Evolutionary conservation across 2,888 invertebrate genomes (phyloP), one percentile per base, ranked within the genome.

Genomic region (Acleris sparsana): DNA sequence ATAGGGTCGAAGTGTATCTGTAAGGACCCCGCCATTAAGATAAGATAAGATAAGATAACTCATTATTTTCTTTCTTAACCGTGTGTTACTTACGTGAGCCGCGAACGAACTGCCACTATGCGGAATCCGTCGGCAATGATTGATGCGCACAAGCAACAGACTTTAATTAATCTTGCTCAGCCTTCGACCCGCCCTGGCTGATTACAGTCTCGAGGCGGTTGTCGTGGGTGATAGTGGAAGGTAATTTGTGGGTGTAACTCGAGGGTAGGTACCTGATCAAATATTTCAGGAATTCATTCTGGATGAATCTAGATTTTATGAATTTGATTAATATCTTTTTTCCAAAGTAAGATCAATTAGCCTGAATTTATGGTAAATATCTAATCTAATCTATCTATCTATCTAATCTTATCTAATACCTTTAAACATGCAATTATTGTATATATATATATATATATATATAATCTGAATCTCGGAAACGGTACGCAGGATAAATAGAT

Each of bases 141-240:
- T 88, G 87, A 90, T 90, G 89, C 79, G 79, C 80, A 73, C 73
- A 75, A 72, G 79, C 39, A 73, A 73, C 75, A 72, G 79, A 7
- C 80, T 80, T 87, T 89, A 89, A 90, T 90, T 89, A 89, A 90
- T 90, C 89, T 89, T 89, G 77, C 82, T 89, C 87, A 87, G 84
- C 80, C 69, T 71, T 74, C 79, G 74, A 76, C 77, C 75, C 72
- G 68, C 79, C 75, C 69, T 75, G 74, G 83, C 86, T 87, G 85
- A 89, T 88, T 87, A 84, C 83, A 72, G 57, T 58, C 65, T 63
- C 39, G 58, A 68, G 58, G 52, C 68, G 56, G 70, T 69, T 66
- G 66, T 63, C 68, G 65, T 69, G 69, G 44, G 57, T 57, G 57
- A 68, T 71, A 70, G 70, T 71, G 55, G 68, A 51, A 57, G 58